A percentile compares a stretch with the other conserved stretches of the same genome.
Evolutionary conservation across 1,140 invertebrate species (phyloP).

Genomic region (Bombus soroeensis): DNA sequence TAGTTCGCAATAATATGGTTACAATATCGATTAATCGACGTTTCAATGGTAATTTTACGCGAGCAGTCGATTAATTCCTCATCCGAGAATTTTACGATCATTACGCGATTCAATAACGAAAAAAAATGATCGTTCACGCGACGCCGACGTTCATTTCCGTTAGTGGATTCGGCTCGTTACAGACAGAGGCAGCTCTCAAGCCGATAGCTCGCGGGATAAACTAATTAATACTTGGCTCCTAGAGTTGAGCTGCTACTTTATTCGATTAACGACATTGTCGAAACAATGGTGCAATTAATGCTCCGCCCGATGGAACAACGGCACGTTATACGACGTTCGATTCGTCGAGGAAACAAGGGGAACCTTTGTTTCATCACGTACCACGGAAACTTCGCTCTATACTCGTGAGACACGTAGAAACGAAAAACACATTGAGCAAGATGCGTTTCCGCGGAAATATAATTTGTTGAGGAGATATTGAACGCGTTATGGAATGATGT

Average conservation of each 20-base stretch:
- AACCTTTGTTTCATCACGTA: not conserved
- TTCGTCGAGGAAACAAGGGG: not conserved
- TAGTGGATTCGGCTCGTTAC: constrained; percentile 4
- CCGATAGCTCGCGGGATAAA: constrained; percentile 17
- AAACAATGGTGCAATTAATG: constrained; percentile 39
- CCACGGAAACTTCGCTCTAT: not conserved
- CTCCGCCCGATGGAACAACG: not conserved
- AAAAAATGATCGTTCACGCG: not conserved
- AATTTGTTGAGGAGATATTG: not conserved
- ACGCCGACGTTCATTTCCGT: not conserved
- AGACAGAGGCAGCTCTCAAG: not conserved
- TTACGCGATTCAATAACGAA: not conserved
- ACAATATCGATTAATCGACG: not conserved
- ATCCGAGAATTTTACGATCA: not conserved
- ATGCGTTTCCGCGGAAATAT: not conserved
- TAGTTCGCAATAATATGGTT: not conserved
- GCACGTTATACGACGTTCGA: not conserved
- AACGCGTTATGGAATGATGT: no score
- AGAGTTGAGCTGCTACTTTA: constrained; percentile 5
- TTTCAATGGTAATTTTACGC: not conserved
- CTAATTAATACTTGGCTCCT: constrained; percentile 28
- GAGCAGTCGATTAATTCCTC: not conserved
- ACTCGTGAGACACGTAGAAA: not conserved
- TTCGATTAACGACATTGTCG: constrained; percentile 34
- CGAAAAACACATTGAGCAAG: not conserved